Conservation (phyloP, 1,140 invertebrate genomes). For the Heterodera schachtii region DNA sequence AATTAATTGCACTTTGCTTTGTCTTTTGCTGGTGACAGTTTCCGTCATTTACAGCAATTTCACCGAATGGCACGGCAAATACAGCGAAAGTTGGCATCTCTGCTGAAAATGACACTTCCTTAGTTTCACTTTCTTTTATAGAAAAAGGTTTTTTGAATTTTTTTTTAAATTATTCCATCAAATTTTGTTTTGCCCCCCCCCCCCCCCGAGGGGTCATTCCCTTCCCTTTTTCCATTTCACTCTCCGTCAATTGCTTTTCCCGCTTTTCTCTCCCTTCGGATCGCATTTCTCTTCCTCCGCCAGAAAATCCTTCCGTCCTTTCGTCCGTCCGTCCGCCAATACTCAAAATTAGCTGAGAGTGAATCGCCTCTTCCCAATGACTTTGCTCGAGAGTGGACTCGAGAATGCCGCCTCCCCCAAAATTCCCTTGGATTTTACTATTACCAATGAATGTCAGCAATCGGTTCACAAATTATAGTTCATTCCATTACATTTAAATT, state of each 20-base stretch:
- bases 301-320: too few relatives aligned
- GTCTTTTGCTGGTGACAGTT: not conserved
- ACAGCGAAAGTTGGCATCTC: not conserved
- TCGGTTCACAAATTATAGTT: too few relatives aligned
- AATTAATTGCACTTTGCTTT: not conserved
- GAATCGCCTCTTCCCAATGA: not conserved
- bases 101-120: not conserved
- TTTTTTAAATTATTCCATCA: not conserved
- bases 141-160: not conserved
- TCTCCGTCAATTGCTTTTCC: constrained; percentile 6
- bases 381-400: not conserved
- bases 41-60: not conserved
- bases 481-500: not conserved
- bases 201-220: not conserved
- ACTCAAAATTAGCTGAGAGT: constrained; percentile 15
- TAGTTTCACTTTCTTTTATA: not conserved
- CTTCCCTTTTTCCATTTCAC: not conserved
- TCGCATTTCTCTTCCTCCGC: constrained; percentile 3
- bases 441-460: too few relatives aligned
- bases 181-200: not conserved
- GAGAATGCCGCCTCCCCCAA: not conserved
- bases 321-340: not conserved
- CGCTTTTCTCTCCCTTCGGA: not conserved
- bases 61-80: not conserved
- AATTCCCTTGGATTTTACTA: too few relatives aligned